A percentile compares a stretch with the other conserved stretches of the same genome.
Conservation (phyloP, 2,797 vertebrate genomes). For the Girardinus metallicus region DNA sequence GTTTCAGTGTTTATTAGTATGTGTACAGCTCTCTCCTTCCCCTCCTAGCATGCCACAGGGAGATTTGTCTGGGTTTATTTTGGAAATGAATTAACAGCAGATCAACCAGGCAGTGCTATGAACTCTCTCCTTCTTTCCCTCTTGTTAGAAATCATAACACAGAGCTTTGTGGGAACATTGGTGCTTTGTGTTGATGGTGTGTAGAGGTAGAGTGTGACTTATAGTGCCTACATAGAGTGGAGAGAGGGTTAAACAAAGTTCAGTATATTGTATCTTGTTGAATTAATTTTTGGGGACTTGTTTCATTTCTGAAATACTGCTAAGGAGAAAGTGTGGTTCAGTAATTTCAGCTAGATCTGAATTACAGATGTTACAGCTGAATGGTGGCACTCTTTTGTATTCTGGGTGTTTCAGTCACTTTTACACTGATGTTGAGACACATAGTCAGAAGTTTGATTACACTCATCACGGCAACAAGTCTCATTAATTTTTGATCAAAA, state of each 20-base stretch:
- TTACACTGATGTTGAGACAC: background rate
- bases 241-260: background rate
- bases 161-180: conserved; percentile 7
- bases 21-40: conserved; percentile 15
- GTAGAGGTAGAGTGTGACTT: background rate
- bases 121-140: conserved; percentile 20
- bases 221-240: background rate
- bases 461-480: background rate
- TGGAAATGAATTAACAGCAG: conserved; percentile 53
- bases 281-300: background rate
- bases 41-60: conserved; percentile 21
- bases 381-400: background rate
- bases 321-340: background rate
- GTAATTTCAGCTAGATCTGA: background rate
- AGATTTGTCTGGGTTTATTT: conserved; percentile 62
- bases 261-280: background rate
- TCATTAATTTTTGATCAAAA: background rate
- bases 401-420: background rate
- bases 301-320: background rate
- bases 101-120: conserved; percentile 51
- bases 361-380: no score
- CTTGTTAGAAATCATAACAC: conserved; percentile 23
- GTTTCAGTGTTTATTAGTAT: conserved; percentile 27
- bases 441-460: background rate
- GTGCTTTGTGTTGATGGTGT: background rate